phyloP scores from a whole-genome alignment of 2,888 invertebrate genomes.

The Morpho deidamia region DNA sequence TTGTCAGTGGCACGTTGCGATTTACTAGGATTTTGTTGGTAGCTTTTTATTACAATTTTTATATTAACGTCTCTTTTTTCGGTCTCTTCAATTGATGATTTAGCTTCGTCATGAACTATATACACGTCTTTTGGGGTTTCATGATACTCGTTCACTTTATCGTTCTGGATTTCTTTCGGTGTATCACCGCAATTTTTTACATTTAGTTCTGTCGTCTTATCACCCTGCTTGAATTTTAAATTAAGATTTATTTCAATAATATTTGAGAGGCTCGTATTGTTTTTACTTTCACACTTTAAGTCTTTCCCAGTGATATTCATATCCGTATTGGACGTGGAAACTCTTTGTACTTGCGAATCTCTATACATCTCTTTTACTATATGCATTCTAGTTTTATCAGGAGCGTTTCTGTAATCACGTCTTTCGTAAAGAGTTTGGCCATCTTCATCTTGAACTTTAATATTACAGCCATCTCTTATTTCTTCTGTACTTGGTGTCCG shows the following conservation, averaged over 20 bases:
- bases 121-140: conserved; percentile 38
- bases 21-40: conserved; percentile 5
- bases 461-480: conserved; percentile 40
- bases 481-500: conserved; percentile 42
- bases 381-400: conserved; percentile 16
- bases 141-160: conserved; percentile 17
- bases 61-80: conserved; percentile 53
- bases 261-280: conserved; percentile 41
- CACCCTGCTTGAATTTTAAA: conserved; percentile 46
- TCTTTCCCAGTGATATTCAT: conserved; percentile 26
- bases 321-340: conserved; percentile 35
- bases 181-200: conserved; percentile 34
- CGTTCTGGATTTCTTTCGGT: conserved; percentile 17
- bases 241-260: conserved; percentile 57
- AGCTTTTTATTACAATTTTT: conserved; percentile 46
- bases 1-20: conserved; percentile 20
- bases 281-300: conserved; percentile 29
- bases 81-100: conserved; percentile 25
- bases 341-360: conserved; percentile 38
- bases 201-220: conserved; percentile 44
- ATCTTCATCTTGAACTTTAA: conserved; percentile 51
- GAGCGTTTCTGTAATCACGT: conserved; percentile 36
- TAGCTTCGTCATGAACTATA: conserved; percentile 33
- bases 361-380: conserved; percentile 42
- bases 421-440: conserved; percentile 51